These are phyloP conservation scores for Sipha flava DNA, from an alignment of 1,140 invertebrate species.

Conservation along the genomic window DNA sequence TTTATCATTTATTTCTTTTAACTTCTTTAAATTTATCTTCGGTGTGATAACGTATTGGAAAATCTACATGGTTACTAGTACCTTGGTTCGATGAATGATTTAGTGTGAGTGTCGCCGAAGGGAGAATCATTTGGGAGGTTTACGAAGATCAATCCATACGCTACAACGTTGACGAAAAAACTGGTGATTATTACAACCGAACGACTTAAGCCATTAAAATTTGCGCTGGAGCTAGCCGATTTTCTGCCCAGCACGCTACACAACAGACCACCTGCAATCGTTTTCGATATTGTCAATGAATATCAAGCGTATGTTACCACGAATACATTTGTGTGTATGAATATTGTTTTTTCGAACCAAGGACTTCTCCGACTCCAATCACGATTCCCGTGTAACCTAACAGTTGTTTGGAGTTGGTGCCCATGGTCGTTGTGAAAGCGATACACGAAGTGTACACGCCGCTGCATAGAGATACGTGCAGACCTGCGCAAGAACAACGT, in stretches of 20 bases:
- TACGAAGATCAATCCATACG: constrained; percentile 37
- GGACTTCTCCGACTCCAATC: constrained; percentile 84
- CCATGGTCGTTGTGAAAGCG: constrained; percentile 70
- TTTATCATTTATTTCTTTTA: no score
- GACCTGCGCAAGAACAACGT: constrained; percentile 59
- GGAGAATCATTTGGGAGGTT: constrained; percentile 38
- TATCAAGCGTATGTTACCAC: no score
- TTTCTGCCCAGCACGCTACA: constrained; percentile 83
- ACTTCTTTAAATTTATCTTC: no score
- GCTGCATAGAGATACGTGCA: constrained; percentile 88
- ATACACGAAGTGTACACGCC: constrained; percentile 89
- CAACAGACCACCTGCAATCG: constrained; percentile 57
- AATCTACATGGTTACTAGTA: no score
- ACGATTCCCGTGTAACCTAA: constrained; percentile 87
- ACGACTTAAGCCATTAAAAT: constrained; percentile 57
- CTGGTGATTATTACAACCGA: constrained; percentile 55
- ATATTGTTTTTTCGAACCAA: constrained; percentile 52
- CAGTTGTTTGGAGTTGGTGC: constrained; percentile 66
- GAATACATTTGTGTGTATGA: no score
- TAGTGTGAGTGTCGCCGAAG: constrained; percentile 40
- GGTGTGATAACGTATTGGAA: no score
- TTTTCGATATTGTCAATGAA: no score
- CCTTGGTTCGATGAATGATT: not conserved
- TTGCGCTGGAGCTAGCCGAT: constrained; percentile 50
- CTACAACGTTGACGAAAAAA: constrained; percentile 36